Conservation (phyloP, 2,113 vertebrate species). For the Alouatta palliata region DNA sequence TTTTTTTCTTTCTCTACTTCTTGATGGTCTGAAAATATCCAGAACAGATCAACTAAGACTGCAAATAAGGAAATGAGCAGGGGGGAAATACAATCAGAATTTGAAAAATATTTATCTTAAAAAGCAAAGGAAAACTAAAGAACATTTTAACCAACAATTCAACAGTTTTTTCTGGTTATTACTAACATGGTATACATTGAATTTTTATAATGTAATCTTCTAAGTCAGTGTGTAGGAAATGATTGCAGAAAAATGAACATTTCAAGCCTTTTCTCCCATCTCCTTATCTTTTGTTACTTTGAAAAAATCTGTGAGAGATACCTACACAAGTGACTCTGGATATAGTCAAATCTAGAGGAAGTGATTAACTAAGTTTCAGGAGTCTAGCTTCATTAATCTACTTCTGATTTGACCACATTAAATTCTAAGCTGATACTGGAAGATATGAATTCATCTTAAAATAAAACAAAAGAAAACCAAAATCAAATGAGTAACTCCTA, state of each 20-base stretch:
- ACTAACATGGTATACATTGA: neutral
- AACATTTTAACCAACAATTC: neutral
- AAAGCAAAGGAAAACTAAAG: neutral
- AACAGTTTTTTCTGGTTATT: neutral
- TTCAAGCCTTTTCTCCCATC: neutral
- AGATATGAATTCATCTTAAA: neutral
- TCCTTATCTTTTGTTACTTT: neutral
- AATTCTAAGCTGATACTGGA: neutral
- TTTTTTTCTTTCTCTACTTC: neutral
- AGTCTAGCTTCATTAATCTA: neutral
- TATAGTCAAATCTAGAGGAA: neutral
- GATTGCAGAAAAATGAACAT: neutral
- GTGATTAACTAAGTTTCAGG: neutral
- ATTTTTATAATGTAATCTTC: neutral
- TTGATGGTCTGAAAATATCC: slow-evolving; percentile 62
- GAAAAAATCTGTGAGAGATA: neutral
- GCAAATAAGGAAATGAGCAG: neutral
- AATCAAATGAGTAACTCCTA: neutral
- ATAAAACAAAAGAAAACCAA: neutral
- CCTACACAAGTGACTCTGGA: neutral
- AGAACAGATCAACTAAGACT: neutral
- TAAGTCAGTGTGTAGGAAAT: neutral
- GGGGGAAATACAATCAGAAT: neutral
- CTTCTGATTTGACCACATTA: neutral
- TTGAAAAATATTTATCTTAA: neutral